Conservation (phyloP, 2,888 invertebrate genomes). For the Girardia tigrina region DNA sequence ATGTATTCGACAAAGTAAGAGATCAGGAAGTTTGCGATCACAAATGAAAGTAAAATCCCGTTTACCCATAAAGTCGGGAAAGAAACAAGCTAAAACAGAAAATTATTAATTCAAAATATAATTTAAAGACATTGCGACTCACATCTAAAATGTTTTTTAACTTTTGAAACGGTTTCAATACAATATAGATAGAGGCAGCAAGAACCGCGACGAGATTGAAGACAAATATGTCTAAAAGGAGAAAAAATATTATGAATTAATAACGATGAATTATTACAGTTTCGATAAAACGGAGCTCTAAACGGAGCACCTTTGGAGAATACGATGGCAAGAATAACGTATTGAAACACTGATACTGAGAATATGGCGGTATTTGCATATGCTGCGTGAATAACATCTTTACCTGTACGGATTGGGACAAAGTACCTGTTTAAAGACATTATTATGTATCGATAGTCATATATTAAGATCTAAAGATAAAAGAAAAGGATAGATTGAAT, state of each 20-base stretch:
- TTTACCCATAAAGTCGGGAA: slow-evolving; percentile 53
- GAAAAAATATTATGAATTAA: neutral
- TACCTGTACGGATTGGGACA: neutral
- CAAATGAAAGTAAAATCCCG: slow-evolving; percentile 55
- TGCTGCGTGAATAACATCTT: slow-evolving; percentile 39
- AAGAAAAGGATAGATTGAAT: no score
- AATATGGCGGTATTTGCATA: slow-evolving; percentile 62
- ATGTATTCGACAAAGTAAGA: slow-evolving; percentile 52
- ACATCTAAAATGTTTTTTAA: slow-evolving; percentile 46
- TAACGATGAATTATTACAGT: slow-evolving; percentile 42
- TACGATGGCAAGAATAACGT: slow-evolving; percentile 63
- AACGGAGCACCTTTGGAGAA: slow-evolving; percentile 69
- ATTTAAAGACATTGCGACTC: slow-evolving; percentile 32
- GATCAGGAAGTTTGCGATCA: slow-evolving; percentile 50
- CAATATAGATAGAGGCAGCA: slow-evolving; percentile 55
- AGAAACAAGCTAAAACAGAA: slow-evolving; percentile 41
- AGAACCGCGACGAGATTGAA: slow-evolving; percentile 55
- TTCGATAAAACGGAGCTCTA: slow-evolving; percentile 59
- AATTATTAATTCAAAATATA: neutral
- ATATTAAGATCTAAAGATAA: no score
- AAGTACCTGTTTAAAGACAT: no score
- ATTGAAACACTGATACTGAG: slow-evolving; percentile 64
- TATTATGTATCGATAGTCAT: no score
- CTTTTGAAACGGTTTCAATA: slow-evolving; percentile 51
- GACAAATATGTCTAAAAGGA: slow-evolving; percentile 56